Evolutionary conservation across 2,888 invertebrate genomes (phyloP), one percentile per base, ranked within the genome.

Genomic region (Troilus luridus): DNA sequence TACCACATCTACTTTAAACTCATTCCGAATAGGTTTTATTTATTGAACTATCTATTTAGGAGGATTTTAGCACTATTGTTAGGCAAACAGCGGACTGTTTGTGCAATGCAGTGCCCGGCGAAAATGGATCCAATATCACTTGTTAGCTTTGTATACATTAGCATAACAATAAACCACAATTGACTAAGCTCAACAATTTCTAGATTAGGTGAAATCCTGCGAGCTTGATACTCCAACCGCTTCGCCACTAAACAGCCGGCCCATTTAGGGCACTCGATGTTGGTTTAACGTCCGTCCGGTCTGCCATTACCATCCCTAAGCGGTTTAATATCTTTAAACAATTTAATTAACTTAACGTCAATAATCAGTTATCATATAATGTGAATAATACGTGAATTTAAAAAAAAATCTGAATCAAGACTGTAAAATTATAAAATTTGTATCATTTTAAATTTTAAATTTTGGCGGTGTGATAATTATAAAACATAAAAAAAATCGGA

Each of bases 81-180:
- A 19, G 27, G 14, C 72, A 41, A 41, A 41, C 72, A 77, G 17
- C 12, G 72, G 6, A 3, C 8, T 41, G 72, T 41, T 77, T 77
- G 72, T 17, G 72, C 27, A 77, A 27, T 77, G 72, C 72, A 77
- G 17, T 41, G 72, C 14, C 8, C 27, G 41, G 72, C 41, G 72
- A 77, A 77, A 77, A 27, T 77, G 21, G 72, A 77, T 77, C 72
- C 72, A 77, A 77, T 77, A 77, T 77, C 72, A 77, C 72, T 77
- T 77, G 72, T 77, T 77, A 77, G 72, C 72, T 77, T 77, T 77
- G 72, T 77, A 77, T 77, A 77, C 41, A 77, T 77, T 77, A 58
- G 85, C 85, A 85, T 58, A 85, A 85, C 56, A 85, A 85, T 85
- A 85, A 85, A 85, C 85, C 85, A 85, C 85, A 85, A 85, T 85